Percentiles rank a stretch among this genome's conserved stretches.
These are phyloP conservation scores for Mesaphorura yosii DNA, from an alignment of 1,140 invertebrate genomes.

Conservation along the genomic window DNA sequence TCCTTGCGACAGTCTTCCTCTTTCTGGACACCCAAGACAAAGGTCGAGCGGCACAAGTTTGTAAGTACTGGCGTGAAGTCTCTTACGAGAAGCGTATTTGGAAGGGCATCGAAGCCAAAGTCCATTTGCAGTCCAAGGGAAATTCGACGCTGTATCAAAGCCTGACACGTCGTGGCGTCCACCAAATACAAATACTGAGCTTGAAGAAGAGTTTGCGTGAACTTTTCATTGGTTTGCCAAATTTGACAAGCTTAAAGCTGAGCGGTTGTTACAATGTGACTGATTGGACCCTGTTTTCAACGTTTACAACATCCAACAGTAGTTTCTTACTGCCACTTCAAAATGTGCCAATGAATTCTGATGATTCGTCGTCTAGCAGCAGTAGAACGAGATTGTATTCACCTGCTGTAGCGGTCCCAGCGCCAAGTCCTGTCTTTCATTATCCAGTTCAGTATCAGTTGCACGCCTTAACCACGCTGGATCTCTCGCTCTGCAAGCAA, in stretches of 20 bases:
- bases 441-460: too few species aligned
- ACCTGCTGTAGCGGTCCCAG: too few species aligned
- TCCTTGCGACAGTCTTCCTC: constrained; percentile 81
- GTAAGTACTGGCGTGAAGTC: constrained; percentile 76
- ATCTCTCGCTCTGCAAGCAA: constrained; percentile 87
- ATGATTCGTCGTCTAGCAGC: too few species aligned
- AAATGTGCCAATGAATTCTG: background rate
- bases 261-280: constrained; percentile 89
- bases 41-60: constrained; percentile 80
- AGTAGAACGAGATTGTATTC: too few species aligned
- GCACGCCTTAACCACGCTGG: constrained; percentile 53
- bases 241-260: constrained; percentile 70
- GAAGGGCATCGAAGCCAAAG: constrained; percentile 78
- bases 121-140: constrained; percentile 66
- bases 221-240: constrained; percentile 70
- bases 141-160: constrained; percentile 66
- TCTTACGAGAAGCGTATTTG: constrained; percentile 77
- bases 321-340: too few species aligned
- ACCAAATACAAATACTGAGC: constrained; percentile 76
- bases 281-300: constrained; percentile 63
- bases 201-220: constrained; percentile 70
- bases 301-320: constrained; percentile 42
- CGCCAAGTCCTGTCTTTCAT: too few species aligned
- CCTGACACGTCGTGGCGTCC: constrained; percentile 72
- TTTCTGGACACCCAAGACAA: constrained; percentile 77